Percentiles rank a stretch among this genome's conserved stretches.
Conservation (phyloP, 2,888 invertebrate species). For the Unio pictorum region DNA sequence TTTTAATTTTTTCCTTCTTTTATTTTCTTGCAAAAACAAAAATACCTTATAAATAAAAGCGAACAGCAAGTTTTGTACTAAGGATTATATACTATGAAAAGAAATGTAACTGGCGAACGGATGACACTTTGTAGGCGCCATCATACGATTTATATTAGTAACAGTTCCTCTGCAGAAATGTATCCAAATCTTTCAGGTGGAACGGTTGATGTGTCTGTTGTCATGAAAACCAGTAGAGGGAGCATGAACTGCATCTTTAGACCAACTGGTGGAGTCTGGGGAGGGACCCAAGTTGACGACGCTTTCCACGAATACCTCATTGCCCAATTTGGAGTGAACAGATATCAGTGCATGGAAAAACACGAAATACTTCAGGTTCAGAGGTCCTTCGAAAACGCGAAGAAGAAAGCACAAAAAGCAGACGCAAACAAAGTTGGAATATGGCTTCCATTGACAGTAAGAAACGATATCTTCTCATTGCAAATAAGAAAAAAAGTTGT, state of each 20-base stretch:
- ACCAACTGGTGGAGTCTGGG: constrained; percentile 16
- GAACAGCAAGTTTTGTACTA: no score
- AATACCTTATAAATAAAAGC: no score
- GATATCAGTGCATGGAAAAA: neutral
- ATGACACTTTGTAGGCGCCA: no score
- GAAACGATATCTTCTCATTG: neutral
- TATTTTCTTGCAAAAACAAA: no score
- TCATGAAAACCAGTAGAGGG: constrained; percentile 3
- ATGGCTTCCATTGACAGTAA: constrained; percentile 7
- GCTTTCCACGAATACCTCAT: constrained; percentile 7
- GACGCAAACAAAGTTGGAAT: constrained; percentile 6
- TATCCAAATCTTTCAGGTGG: constrained; percentile 4
- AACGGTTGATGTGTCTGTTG: constrained; percentile 17
- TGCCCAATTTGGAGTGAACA: neutral
- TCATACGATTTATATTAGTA: no score
- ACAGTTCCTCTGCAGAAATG: no score
- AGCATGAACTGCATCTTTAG: constrained; percentile 9
- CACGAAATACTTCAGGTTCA: constrained; percentile 5
- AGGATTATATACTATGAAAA: no score
- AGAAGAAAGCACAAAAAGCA: constrained; percentile 11
- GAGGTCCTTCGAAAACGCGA: constrained; percentile 12
- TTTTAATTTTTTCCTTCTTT: no score
- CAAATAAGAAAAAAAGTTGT: neutral
- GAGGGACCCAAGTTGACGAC: constrained; percentile 15
- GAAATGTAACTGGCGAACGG: no score